These are phyloP conservation scores for Cyprinodon tularosa DNA, from an alignment of 2,113 vertebrate genomes.

Conservation along the genomic window DNA sequence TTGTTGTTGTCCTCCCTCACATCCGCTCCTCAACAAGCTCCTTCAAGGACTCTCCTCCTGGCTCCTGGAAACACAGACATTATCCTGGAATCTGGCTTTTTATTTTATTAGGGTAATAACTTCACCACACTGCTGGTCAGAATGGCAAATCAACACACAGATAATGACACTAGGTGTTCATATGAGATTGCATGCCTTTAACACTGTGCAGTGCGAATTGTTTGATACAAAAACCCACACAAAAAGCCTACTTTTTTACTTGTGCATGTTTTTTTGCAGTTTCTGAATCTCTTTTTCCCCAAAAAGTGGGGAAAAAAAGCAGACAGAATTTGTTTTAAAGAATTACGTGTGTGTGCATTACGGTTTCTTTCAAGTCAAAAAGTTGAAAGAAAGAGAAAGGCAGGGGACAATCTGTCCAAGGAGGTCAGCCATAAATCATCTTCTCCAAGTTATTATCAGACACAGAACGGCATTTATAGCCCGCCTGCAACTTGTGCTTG, in stretches of 20 bases:
- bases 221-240: background rate
- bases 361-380: background rate
- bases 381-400: slow-evolving; percentile 3
- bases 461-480: slow-evolving; percentile 63
- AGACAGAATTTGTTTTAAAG: background rate
- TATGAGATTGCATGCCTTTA: background rate
- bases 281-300: too few relatives aligned
- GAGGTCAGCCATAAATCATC: slow-evolving; percentile 59
- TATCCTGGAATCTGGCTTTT: slow-evolving; percentile 46
- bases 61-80: slow-evolving; percentile 68
- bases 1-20: slow-evolving; percentile 67
- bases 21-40: slow-evolving; percentile 60
- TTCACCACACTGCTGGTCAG: background rate
- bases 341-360: background rate
- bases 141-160: slow-evolving; percentile 1
- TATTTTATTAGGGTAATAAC: slow-evolving; percentile 28
- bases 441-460: slow-evolving; percentile 40
- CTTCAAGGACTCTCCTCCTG: slow-evolving; percentile 46
- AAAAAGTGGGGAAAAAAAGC: background rate
- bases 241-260: background rate
- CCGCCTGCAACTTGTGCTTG: slow-evolving; percentile 7
- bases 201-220: background rate
- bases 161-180: background rate
- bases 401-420: slow-evolving; percentile 7
- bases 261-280: too few relatives aligned